A percentile compares a stretch with the other conserved stretches of the same genome.
These are phyloP conservation scores for Drosophila affinis DNA, from an alignment of 2,888 invertebrate genomes.

Conservation along the genomic window DNA sequence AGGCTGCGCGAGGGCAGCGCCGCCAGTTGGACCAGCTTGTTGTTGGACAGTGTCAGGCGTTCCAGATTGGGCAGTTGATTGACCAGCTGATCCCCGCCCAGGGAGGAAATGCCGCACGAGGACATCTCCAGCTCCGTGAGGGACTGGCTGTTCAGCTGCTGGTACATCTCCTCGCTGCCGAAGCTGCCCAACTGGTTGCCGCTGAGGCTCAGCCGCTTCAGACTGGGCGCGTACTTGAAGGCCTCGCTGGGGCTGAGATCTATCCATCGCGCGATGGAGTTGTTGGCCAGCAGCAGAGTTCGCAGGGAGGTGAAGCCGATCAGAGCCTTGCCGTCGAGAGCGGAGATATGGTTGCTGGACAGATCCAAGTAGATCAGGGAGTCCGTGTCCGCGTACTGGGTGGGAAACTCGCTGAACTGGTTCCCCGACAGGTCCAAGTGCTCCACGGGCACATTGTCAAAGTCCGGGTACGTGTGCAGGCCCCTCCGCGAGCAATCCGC, in stretches of 20 bases:
- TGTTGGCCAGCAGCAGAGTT: slow-evolving; percentile 87
- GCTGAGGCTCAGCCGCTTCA: slow-evolving; percentile 87
- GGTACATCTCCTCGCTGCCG: slow-evolving; percentile 84
- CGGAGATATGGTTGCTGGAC: slow-evolving; percentile 85
- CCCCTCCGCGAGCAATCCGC: slow-evolving; percentile 78
- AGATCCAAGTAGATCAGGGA: slow-evolving; percentile 85
- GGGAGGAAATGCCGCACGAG: slow-evolving; percentile 86
- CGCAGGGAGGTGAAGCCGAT: slow-evolving; percentile 86
- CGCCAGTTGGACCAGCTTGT: slow-evolving; percentile 85
- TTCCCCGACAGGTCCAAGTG: slow-evolving; percentile 88
- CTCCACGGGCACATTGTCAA: slow-evolving; percentile 84
- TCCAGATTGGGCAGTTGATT: slow-evolving; percentile 85
- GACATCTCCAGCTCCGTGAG: slow-evolving; percentile 86
- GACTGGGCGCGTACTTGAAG: slow-evolving; percentile 84
- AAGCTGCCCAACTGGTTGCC: slow-evolving; percentile 86
- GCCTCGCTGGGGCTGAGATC: slow-evolving; percentile 85
- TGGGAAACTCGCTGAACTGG: slow-evolving; percentile 86
- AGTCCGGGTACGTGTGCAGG: slow-evolving; percentile 71
- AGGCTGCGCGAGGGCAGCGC: slow-evolving; percentile 85
- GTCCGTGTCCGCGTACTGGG: slow-evolving; percentile 84
- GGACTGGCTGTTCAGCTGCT: slow-evolving; percentile 86
- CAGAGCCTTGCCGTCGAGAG: slow-evolving; percentile 84
- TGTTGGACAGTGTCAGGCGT: slow-evolving; percentile 85
- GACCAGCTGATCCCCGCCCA: slow-evolving; percentile 83
- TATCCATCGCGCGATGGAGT: slow-evolving; percentile 86